These are phyloP conservation scores for Xestobium rufovillosum DNA, from an alignment of 2,888 invertebrate genomes.

Conservation along the genomic window DNA sequence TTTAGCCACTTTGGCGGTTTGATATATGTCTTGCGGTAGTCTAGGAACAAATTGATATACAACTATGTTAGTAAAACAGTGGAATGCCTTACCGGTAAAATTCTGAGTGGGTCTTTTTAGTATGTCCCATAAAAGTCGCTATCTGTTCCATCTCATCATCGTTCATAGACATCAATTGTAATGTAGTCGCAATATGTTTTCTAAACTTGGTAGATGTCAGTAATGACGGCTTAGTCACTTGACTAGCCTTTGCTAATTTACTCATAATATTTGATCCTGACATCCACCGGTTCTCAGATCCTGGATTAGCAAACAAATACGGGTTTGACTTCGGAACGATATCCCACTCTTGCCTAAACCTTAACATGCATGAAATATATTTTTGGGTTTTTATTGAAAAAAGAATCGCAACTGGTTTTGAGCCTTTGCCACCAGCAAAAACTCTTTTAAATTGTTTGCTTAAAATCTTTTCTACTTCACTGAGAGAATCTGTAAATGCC, in stretches of 20 bases:
- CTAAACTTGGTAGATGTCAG: constrained; percentile 16
- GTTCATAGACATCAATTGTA: constrained; percentile 23
- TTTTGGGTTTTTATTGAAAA: constrained; percentile 19
- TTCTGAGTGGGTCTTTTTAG: constrained; percentile 24
- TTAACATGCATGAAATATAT: constrained; percentile 22
- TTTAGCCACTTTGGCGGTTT: constrained; percentile 20
- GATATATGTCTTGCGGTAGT: constrained; percentile 19
- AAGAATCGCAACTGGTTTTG: constrained; percentile 23
- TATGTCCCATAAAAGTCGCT: constrained; percentile 26
- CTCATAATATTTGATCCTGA: constrained; percentile 11
- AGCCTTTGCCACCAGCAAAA: constrained; percentile 21
- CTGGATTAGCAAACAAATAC: constrained; percentile 17
- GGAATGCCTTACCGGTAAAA: constrained; percentile 20
- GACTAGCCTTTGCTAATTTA: constrained; percentile 11
- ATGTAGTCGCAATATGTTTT: constrained; percentile 23
- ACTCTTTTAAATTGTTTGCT: constrained; percentile 21
- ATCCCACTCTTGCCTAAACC: too few relatives aligned
- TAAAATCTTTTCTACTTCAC: constrained; percentile 15
- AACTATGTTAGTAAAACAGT: too few relatives aligned
- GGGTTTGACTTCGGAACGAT: too few relatives aligned
- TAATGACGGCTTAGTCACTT: constrained; percentile 10
- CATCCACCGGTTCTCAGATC: constrained; percentile 16
- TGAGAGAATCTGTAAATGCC: constrained; percentile 11
- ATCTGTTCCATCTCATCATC: constrained; percentile 24
- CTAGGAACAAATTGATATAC: too few relatives aligned